Evolutionary conservation across 2,888 invertebrate genomes (phyloP).

Genomic region (Ctenicera cuprea): DNA sequence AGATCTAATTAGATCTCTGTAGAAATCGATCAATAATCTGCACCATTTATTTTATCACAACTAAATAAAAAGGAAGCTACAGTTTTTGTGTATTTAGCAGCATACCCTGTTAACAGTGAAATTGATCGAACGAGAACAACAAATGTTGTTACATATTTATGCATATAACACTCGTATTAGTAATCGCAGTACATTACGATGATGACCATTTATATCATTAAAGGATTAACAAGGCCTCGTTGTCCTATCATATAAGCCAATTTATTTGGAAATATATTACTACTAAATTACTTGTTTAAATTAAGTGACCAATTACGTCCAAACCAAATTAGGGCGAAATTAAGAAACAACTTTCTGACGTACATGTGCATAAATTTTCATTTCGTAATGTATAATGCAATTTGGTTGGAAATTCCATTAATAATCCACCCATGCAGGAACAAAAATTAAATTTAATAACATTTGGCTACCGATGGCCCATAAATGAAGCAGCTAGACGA

Average conservation of each 20-base stretch:
- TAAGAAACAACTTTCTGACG: conserved; percentile 18
- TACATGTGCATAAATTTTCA: conserved; percentile 17
- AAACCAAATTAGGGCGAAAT: conserved; percentile 30
- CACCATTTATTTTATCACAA: conserved; percentile 7
- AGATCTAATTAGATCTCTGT: conserved; percentile 17
- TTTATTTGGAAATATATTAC: conserved; percentile 38
- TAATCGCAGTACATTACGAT: conserved; percentile 31
- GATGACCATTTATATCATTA: conserved; percentile 33
- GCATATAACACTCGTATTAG: neutral
- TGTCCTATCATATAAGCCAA: conserved; percentile 35
- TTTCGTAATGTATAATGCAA: conserved; percentile 5
- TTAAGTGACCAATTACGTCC: conserved; percentile 28
- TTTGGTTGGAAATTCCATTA: conserved; percentile 2
- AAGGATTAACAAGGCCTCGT: conserved; percentile 37
- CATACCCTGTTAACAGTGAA: neutral
- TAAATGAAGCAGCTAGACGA: no score
- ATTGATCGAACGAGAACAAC: conserved; percentile 11
- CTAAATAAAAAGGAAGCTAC: neutral
- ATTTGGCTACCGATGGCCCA: no score
- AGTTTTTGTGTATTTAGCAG: neutral
- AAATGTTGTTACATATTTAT: neutral
- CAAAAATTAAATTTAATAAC: no score
- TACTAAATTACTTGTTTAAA: conserved; percentile 30
- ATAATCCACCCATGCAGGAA: neutral
- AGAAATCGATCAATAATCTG: conserved; percentile 11